phyloP scores from a whole-genome alignment of 1,140 invertebrate species.

The Pemphigus obesinymphae region DNA sequence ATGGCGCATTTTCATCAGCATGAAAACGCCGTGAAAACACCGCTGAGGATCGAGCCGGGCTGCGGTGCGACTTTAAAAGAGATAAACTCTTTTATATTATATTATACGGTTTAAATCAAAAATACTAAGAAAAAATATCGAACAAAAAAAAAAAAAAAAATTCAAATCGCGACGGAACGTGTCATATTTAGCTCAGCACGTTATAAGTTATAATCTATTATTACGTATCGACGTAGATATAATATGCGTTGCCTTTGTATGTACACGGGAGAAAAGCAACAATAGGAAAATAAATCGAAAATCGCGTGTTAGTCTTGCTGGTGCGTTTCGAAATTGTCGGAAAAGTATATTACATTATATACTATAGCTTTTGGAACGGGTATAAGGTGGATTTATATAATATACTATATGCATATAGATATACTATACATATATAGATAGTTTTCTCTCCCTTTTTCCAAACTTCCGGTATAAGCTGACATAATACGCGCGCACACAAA shows the following conservation, averaged over 20 bases:
- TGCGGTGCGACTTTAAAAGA: neutral
- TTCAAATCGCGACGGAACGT: no score
- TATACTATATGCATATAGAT: no score
- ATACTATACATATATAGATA: neutral
- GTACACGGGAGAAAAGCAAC: neutral
- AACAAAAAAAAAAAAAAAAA: no score
- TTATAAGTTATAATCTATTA: neutral
- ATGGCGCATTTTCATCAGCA: constrained; percentile 17
- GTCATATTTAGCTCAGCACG: no score
- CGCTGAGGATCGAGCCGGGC: neutral
- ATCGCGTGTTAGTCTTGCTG: neutral
- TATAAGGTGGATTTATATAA: no score
- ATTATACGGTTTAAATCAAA: neutral
- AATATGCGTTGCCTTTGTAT: neutral
- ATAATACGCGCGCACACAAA: neutral
- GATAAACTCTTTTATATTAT: neutral
- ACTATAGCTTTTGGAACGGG: neutral
- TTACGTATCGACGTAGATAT: neutral
- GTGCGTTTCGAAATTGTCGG: neutral
- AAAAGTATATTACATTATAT: neutral
- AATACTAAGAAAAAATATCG: neutral
- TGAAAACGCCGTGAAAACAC: neutral
- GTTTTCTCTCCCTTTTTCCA: neutral
- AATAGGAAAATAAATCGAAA: neutral
- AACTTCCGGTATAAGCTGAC: neutral